Evolutionary conservation across 2,888 invertebrate genomes (phyloP).

Genomic region (Apodemia zela): DNA sequence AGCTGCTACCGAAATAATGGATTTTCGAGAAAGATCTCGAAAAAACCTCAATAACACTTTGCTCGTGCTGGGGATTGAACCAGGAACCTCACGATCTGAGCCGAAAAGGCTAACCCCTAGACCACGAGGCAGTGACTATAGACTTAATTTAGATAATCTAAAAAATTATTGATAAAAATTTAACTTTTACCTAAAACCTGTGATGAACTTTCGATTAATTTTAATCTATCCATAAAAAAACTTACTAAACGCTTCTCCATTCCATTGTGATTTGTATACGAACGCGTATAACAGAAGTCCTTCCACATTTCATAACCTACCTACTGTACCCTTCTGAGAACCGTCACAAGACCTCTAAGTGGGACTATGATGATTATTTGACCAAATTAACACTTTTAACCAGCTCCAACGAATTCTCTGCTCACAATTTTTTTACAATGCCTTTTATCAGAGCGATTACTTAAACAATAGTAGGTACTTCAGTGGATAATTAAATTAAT

Average conservation of each 20-base stretch:
- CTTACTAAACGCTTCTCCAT: slow-evolving; percentile 35
- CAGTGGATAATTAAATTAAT: too few species aligned
- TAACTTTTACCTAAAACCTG: too few species aligned
- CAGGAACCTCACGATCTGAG: too few species aligned
- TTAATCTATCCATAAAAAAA: not conserved
- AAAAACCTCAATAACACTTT: too few species aligned
- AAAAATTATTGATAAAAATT: too few species aligned
- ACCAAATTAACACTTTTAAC: slow-evolving; percentile 72
- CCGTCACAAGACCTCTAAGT: slow-evolving; percentile 66
- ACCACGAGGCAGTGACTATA: too few species aligned
- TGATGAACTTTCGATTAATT: too few species aligned
- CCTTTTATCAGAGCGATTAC: not conserved
- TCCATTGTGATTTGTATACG: slow-evolving; percentile 29
- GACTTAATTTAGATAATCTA: too few species aligned
- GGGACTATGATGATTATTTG: slow-evolving; percentile 71
- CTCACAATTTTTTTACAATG: slow-evolving; percentile 11
- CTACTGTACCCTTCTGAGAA: slow-evolving; percentile 65
- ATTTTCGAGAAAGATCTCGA: too few species aligned
- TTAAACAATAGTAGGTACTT: not conserved
- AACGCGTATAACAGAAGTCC: slow-evolving; percentile 70
- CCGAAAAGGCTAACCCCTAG: too few species aligned
- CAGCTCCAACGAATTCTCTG: slow-evolving; percentile 36
- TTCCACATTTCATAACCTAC: slow-evolving; percentile 60
- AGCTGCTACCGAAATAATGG: too few species aligned
- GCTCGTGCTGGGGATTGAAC: too few species aligned